phyloP scores from a whole-genome alignment of 2,888 invertebrate species.

The Lathronympha strigana region DNA sequence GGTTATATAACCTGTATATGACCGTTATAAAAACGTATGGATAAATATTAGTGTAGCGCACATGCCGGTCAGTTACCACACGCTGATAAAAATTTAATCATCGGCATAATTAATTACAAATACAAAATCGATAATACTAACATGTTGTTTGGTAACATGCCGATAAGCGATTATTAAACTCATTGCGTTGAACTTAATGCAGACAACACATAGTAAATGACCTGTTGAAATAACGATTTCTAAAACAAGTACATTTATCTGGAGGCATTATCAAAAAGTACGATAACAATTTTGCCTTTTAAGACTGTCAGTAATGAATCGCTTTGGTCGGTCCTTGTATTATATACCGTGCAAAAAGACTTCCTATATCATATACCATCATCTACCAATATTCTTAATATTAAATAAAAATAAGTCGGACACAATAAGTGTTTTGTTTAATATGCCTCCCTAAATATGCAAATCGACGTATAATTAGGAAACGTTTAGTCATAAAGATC shows the following conservation, averaged over 20 bases:
- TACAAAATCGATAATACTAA: constrained; percentile 31
- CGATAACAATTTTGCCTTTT: no score
- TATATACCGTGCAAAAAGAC: no score
- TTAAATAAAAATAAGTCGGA: not conserved
- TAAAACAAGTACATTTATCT: not conserved
- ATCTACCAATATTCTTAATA: no score
- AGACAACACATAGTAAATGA: constrained; percentile 7
- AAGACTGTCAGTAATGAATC: no score
- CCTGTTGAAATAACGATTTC: constrained; percentile 11
- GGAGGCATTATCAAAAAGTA: not conserved
- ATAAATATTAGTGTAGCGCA: no score
- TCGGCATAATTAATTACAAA: constrained; percentile 26
- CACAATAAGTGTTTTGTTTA: not conserved
- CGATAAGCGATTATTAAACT: constrained; percentile 24
- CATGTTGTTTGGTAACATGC: constrained; percentile 18
- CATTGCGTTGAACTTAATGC: not conserved
- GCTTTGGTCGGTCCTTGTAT: no score
- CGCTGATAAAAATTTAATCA: constrained; percentile 30
- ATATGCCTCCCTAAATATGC: constrained; percentile 16
- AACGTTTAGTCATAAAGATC: constrained; percentile 29
- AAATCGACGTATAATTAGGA: constrained; percentile 30
- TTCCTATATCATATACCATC: no score
- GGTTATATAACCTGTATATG: constrained; percentile 35
- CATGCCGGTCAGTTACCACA: constrained; percentile 18
- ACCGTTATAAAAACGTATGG: not conserved